These are phyloP conservation scores for Zootermopsis nevadensis DNA, from an alignment of 2,888 invertebrate species.

Conservation along the genomic window DNA sequence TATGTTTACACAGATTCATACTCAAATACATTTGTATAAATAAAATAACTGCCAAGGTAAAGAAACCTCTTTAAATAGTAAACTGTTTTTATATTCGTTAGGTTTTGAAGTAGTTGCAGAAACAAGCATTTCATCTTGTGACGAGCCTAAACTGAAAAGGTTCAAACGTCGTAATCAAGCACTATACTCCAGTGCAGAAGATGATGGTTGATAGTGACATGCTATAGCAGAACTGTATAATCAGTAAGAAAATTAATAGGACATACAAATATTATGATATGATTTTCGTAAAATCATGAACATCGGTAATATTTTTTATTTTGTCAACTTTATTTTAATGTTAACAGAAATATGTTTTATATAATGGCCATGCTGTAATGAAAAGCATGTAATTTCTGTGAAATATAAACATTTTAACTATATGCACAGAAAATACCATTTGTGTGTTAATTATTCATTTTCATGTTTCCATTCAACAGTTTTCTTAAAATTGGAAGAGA, in stretches of 20 bases:
- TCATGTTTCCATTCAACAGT: no score
- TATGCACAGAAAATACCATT: background rate
- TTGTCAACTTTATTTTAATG: background rate
- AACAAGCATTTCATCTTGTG: background rate
- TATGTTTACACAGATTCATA: no score
- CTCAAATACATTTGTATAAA: background rate
- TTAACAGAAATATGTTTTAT: background rate
- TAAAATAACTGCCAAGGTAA: background rate
- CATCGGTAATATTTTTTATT: background rate
- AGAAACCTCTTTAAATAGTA: background rate
- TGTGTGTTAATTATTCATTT: background rate
- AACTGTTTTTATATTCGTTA: background rate
- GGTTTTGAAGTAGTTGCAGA: background rate
- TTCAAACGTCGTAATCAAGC: conserved; percentile 64
- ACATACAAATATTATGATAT: background rate
- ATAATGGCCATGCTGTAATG: background rate
- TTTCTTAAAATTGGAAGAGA: no score
- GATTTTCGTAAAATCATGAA: background rate
- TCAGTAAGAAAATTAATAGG: background rate
- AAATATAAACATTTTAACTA: background rate
- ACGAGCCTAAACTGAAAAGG: conserved; percentile 59
- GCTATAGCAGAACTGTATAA: background rate
- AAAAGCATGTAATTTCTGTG: background rate
- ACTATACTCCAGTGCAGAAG: conserved; percentile 58
- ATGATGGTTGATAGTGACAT: conserved; percentile 7